These are phyloP conservation scores for Coenobita brevimanus DNA, from an alignment of 1,140 invertebrate genomes.

Conservation along the genomic window DNA sequence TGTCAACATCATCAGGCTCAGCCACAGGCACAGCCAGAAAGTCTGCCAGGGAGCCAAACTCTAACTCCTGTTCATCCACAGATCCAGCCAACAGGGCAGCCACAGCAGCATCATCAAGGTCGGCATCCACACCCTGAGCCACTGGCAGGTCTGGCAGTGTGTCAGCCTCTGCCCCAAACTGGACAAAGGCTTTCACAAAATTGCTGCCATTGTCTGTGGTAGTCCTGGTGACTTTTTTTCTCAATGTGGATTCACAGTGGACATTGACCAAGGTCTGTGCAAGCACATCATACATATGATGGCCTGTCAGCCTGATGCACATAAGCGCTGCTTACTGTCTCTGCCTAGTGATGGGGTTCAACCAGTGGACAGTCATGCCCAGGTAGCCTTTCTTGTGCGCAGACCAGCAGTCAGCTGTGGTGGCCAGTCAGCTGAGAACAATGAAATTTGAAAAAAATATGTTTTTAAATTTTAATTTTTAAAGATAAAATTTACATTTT, in stretches of 20 bases:
- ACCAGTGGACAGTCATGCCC: conserved; percentile 36
- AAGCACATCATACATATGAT: conserved; percentile 21
- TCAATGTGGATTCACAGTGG: not conserved
- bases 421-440: not conserved
- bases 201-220: conserved; percentile 42
- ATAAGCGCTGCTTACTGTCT: conserved; percentile 18
- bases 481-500: not conserved
- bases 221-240: conserved; percentile 21
- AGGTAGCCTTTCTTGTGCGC: conserved; percentile 33
- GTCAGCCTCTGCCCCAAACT: conserved; percentile 6
- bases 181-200: too few species aligned
- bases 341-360: conserved; percentile 29
- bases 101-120: not conserved
- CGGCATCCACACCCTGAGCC: conserved; percentile 1
- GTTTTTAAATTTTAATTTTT: not conserved
- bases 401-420: conserved; percentile 34
- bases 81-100: not conserved
- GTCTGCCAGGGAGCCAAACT: not conserved
- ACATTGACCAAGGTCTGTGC: conserved; percentile 12
- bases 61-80: too few species aligned
- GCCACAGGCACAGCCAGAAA: conserved; percentile 1
- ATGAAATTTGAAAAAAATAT: not conserved
- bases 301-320: conserved; percentile 2
- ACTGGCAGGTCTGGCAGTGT: not conserved
- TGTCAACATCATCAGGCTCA: conserved; percentile 9